phyloP scores from a whole-genome alignment of 2,797 vertebrate species.

The Rhinichthys osculus region DNA sequence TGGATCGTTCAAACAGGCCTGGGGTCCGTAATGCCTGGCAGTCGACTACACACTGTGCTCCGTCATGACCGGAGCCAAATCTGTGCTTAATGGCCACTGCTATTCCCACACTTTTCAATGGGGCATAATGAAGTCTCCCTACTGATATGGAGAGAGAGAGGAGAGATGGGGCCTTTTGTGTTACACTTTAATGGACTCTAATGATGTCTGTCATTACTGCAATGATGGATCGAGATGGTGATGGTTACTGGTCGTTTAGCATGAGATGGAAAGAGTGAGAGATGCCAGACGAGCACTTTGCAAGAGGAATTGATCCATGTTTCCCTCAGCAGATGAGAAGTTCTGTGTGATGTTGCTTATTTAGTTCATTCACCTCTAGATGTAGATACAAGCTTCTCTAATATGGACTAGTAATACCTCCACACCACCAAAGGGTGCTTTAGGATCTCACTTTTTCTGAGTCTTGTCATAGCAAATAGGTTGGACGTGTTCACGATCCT shows the following conservation, averaged over 20 bases:
- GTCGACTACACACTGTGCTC: slow-evolving; percentile 55
- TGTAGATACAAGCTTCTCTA: background rate
- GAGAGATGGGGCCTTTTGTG: slow-evolving; percentile 32
- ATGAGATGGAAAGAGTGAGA: slow-evolving; percentile 17
- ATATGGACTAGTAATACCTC: background rate
- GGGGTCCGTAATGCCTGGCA: slow-evolving; percentile 55
- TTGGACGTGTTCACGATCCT: too few species aligned
- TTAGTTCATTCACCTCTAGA: background rate
- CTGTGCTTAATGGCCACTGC: slow-evolving; percentile 69
- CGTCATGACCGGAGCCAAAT: slow-evolving; percentile 69
- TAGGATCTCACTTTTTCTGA: background rate
- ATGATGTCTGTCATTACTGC: slow-evolving; percentile 53
- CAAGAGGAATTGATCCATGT: background rate
- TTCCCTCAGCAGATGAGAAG: background rate
- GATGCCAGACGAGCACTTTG: background rate
- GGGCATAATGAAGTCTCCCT: slow-evolving; percentile 65
- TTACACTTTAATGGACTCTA: slow-evolving; percentile 18
- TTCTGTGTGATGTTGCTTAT: background rate
- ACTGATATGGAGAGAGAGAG: slow-evolving; percentile 59
- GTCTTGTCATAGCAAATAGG: background rate
- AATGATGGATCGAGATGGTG: slow-evolving; percentile 31
- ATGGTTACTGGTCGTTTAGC: slow-evolving; percentile 33
- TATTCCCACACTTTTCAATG: slow-evolving; percentile 60
- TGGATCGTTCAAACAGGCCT: slow-evolving; percentile 53
- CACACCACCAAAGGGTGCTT: background rate